Evolutionary conservation across 2,888 invertebrate genomes (phyloP).

Genomic region (Coelinius sp.): DNA sequence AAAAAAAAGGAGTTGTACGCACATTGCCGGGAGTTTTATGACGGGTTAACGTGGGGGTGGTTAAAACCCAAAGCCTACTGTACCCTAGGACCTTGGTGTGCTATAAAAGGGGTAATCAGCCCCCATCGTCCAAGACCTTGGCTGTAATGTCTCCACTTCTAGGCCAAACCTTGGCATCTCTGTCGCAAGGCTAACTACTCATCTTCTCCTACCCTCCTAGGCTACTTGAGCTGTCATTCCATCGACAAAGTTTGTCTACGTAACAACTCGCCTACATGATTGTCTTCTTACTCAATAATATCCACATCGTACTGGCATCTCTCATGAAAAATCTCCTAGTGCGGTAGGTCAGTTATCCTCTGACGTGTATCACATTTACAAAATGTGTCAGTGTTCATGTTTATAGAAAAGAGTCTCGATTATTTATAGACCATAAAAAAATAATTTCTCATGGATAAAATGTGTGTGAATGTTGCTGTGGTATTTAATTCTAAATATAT

Average conservation of each 20-base stretch:
- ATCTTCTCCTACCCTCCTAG: conserved; percentile 48
- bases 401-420: too few species aligned
- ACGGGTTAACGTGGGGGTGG: conserved; percentile 14
- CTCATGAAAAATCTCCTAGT: background rate
- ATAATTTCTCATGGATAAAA: conserved; percentile 5
- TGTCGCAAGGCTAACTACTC: conserved; percentile 51
- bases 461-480: background rate
- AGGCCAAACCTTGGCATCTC: conserved; percentile 47
- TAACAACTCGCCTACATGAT: conserved; percentile 52
- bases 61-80: conserved; percentile 37
- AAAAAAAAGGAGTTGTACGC: conserved; percentile 12
- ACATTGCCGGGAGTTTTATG: conserved; percentile 21
- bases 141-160: conserved; percentile 57
- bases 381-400: background rate
- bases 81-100: conserved; percentile 62
- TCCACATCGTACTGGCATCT: background rate
- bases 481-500: too few species aligned
- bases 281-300: background rate
- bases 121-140: conserved; percentile 62
- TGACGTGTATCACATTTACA: too few species aligned
- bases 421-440: background rate
- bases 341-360: background rate
- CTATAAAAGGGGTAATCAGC: conserved; percentile 70
- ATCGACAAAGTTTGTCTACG: conserved; percentile 64
- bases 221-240: conserved; percentile 62